Evolutionary conservation across 2,113 vertebrate species (phyloP).

Genomic region (Athene cunicularia): DNA sequence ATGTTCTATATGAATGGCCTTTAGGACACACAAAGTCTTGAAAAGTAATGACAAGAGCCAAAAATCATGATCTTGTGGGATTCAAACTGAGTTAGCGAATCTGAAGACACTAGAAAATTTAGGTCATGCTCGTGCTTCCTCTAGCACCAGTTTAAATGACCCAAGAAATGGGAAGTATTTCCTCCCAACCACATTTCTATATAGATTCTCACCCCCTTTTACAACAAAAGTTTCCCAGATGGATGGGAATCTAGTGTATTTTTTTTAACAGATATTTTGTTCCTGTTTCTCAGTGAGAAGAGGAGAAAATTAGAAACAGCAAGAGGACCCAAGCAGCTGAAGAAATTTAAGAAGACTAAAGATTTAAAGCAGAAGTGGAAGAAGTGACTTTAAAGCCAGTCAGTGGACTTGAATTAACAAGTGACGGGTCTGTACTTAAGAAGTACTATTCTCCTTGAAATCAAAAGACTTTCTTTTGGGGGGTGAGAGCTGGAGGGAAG

Average conservation of each 20-base stretch:
- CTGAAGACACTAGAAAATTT: not conserved
- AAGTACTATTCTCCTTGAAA: not conserved
- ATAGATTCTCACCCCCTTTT: not conserved
- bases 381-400: slow-evolving; percentile 56
- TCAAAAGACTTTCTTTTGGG: not conserved
- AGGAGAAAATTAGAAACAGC: slow-evolving; percentile 84
- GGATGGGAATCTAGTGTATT: not conserved
- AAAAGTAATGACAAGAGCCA: not conserved
- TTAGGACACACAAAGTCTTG: not conserved
- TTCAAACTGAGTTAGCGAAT: not conserved
- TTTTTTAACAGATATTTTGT: not conserved
- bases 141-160: not conserved
- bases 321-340: slow-evolving; percentile 72
- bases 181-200: not conserved
- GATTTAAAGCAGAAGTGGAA: slow-evolving; percentile 75
- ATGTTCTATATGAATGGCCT: not conserved
- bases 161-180: not conserved
- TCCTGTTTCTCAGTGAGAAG: slow-evolving; percentile 82
- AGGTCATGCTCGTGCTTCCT: not conserved
- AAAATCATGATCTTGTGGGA: not conserved
- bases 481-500: not conserved
- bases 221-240: not conserved
- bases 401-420: not conserved
- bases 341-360: slow-evolving; percentile 86
- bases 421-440: not conserved